Conservation (phyloP, 2,797 vertebrate species). For the Dicrostonyx torquatus region DNA sequence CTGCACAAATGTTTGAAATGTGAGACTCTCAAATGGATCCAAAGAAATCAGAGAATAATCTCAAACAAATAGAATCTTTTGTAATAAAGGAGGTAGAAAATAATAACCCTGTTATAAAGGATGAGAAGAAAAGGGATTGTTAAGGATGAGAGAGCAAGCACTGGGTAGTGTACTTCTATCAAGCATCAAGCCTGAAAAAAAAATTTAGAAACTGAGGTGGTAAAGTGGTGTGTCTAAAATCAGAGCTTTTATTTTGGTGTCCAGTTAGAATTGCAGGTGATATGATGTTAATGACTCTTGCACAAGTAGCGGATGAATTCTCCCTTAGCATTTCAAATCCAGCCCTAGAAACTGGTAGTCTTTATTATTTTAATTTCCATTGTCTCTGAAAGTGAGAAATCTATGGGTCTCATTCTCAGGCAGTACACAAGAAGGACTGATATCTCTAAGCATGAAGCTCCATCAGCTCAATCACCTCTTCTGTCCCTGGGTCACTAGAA, state of each 20-base stretch:
- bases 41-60: background rate
- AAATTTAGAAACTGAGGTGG: slow-evolving; percentile 9
- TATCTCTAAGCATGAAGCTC: background rate
- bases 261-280: background rate
- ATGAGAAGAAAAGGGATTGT: background rate
- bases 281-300: background rate
- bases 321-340: background rate
- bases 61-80: background rate
- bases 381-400: background rate
- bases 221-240: background rate
- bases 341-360: background rate
- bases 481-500: background rate
- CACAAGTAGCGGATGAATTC: background rate
- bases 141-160: background rate
- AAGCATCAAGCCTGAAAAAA: background rate
- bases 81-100: background rate
- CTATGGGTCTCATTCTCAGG: background rate
- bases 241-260: background rate
- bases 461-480: background rate
- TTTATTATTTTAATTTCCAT: background rate
- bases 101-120: background rate
- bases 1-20: background rate
- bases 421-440: background rate
- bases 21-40: background rate
- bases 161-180: background rate